Evolutionary conservation across 2,113 vertebrate species (phyloP).

Genomic region (Turdus rufiventris): DNA sequence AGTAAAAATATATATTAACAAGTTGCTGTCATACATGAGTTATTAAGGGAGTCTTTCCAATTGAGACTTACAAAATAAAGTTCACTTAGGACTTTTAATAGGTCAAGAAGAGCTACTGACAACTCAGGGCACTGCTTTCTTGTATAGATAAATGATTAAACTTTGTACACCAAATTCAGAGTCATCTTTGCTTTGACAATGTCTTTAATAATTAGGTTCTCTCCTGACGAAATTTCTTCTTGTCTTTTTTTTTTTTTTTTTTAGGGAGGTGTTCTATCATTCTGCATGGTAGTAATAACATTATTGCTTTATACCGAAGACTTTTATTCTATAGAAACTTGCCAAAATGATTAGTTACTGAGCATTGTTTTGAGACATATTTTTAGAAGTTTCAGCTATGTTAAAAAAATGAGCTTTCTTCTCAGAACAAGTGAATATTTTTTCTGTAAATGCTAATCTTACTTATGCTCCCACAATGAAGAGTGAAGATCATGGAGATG

Average conservation of each 20-base stretch:
- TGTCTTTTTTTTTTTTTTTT: background rate
- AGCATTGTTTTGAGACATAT: background rate
- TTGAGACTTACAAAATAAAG: background rate
- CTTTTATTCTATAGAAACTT: background rate
- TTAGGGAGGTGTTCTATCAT: background rate
- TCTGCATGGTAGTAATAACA: background rate
- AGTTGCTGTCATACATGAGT: background rate
- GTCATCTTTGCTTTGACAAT: background rate
- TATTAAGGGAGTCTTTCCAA: background rate
- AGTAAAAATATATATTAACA: background rate
- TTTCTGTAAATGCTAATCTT: background rate
- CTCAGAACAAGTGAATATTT: background rate
- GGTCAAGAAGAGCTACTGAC: background rate
- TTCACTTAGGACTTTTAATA: background rate
- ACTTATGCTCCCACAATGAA: background rate
- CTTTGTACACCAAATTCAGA: background rate
- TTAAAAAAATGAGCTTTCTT: background rate
- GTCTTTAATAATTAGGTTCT: background rate
- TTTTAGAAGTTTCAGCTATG: background rate
- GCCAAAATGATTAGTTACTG: background rate
- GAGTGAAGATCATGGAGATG: background rate
- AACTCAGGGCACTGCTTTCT: background rate
- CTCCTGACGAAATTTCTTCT: background rate
- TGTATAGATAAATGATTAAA: background rate
- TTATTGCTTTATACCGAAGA: background rate